Percentiles rank a stretch among this genome's conserved stretches.
phyloP scores from a whole-genome alignment of 2,797 vertebrate genomes.

The Sylvilagus floridanus region DNA sequence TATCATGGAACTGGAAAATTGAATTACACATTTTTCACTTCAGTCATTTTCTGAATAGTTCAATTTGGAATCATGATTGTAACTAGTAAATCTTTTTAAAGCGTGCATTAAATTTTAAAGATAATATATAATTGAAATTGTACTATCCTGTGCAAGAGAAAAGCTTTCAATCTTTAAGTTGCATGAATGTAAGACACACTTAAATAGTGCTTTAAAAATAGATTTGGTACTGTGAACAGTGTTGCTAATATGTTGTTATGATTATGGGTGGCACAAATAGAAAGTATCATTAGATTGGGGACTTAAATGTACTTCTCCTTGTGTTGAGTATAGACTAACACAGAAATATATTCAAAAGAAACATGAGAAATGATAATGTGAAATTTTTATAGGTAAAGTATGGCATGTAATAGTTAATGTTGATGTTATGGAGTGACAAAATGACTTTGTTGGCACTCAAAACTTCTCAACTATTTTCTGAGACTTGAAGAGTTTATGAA shows the following conservation, averaged over 20 bases:
- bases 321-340: constrained; percentile 82
- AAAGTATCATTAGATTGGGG: constrained; percentile 86
- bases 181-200: constrained; percentile 67
- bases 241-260: constrained; percentile 57
- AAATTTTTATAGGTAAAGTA: constrained; percentile 83
- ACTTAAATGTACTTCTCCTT: constrained; percentile 88
- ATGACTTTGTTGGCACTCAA: constrained; percentile 81
- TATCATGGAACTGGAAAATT: constrained; percentile 88
- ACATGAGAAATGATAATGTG: constrained; percentile 84
- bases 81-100: constrained; percentile 85
- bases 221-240: constrained; percentile 76
- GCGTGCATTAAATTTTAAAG: constrained; percentile 67
- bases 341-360: constrained; percentile 85
- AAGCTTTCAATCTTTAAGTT: constrained; percentile 74
- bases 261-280: constrained; percentile 75
- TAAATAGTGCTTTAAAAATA: constrained; percentile 68
- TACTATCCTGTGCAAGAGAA: constrained; percentile 77
- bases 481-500: constrained; percentile 75
- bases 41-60: constrained; percentile 83
- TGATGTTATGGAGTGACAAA: constrained; percentile 68
- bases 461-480: constrained; percentile 81
- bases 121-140: constrained; percentile 86
- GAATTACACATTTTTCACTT: constrained; percentile 84
- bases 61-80: constrained; percentile 85
- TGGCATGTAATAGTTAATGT: constrained; percentile 83